These are phyloP conservation scores for Lottia scabra DNA, from an alignment of 2,888 invertebrate genomes.

Conservation along the genomic window DNA sequence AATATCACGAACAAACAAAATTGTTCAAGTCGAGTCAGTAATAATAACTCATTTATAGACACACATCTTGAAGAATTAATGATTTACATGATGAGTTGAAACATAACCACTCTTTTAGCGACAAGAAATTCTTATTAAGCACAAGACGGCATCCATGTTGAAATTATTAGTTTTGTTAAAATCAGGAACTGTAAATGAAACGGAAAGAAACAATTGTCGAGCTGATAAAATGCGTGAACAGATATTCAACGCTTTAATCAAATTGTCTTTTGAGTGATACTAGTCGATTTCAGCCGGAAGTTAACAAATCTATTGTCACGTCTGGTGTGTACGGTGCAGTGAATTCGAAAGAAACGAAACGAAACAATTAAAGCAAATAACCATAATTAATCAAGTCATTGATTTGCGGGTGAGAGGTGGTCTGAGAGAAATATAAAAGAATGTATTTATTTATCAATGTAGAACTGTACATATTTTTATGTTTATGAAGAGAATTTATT, in stretches of 20 bases:
- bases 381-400: background rate
- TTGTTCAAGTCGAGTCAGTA: background rate
- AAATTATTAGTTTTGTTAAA: conserved; percentile 2
- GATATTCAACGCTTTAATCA: background rate
- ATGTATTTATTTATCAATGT: too few relatives aligned
- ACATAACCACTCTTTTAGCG: background rate
- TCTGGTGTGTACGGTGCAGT: background rate
- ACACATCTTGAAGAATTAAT: conserved; percentile 4
- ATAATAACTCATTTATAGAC: background rate
- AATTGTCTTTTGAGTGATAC: conserved; percentile 1
- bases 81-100: background rate
- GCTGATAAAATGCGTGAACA: background rate
- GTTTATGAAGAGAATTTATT: too few relatives aligned
- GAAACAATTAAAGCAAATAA: background rate
- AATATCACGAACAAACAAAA: background rate
- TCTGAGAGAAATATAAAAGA: too few relatives aligned
- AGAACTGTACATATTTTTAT: too few relatives aligned
- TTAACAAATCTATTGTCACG: conserved; percentile 4
- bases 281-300: conserved; percentile 1
- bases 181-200: background rate
- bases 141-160: background rate
- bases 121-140: background rate
- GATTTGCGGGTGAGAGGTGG: too few relatives aligned
- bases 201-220: background rate
- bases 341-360: background rate